Evolutionary conservation across 2,113 vertebrate genomes (phyloP), one percentile per base, ranked within the genome.

Genomic region (Emydura subglobosa): DNA sequence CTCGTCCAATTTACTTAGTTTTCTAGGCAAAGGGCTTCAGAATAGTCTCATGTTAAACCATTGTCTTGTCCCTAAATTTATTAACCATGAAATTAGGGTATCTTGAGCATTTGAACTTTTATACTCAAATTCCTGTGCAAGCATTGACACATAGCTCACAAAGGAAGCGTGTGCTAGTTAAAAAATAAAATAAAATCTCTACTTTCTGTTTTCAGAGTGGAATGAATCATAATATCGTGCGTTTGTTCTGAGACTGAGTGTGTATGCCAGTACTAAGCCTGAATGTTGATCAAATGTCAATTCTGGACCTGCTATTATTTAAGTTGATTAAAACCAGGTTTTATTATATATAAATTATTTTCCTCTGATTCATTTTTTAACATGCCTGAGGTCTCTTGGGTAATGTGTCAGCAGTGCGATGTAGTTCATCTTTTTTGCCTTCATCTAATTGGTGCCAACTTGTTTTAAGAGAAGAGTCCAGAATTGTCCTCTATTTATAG

Each of bases 11-110:
- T 97, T 90, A 89, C 78, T 79, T 92, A 21, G 85, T 97, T 95
- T 89, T 76, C 31, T 74, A 91, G 91, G 83, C 86, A 84, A 90
- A 97, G 85, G 87, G 74, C 90, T 95, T 81, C 85, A 85, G 65
- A 83, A 78, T 90, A 96, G 81, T 91, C 83, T 0, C 24, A 0
- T 91, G 72, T 88, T 83, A 93, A 76, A 87, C 83, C 44, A 17
- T 83, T 93, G 59, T 92, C 87, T 92, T 85, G 74, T 94, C 76
- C 84, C 85, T 92, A 80, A 88, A 95, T 94, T 86, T 94, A 94
- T 96, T 96, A 94, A 82, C 82, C 88, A 83, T 91, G 86, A 95
- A 95, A 96, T 95, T 61, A 91, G 90, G 4, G 83, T 85, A 79
- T 95, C 85, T 85, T 94, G 91, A 61, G 14, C 59, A 24, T 53